phyloP scores from a whole-genome alignment of 2,113 vertebrate genomes.

The Hippocampus mohnikei region DNA sequence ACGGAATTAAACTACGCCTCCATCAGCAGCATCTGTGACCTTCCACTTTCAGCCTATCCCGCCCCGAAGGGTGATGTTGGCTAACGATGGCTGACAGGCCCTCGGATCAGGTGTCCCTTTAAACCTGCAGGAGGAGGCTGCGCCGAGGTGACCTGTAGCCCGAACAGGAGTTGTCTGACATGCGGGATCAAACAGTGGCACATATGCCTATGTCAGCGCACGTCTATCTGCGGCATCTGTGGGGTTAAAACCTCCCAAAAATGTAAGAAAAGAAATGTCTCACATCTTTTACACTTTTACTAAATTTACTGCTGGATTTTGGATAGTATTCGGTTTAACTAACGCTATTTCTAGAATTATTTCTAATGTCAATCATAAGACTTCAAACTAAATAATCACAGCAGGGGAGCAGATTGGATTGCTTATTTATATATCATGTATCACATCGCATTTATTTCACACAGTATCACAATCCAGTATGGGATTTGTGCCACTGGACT shows the following conservation, averaged over 20 bases:
- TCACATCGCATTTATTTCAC: not conserved
- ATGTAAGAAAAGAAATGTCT: not conserved
- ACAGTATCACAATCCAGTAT: not conserved
- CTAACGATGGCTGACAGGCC: slow-evolving; percentile 49
- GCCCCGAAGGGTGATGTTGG: slow-evolving; percentile 30
- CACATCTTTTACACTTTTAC: not conserved
- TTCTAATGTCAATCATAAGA: not conserved
- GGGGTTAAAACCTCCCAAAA: not conserved
- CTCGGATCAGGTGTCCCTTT: slow-evolving; percentile 56
- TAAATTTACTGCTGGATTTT: not conserved
- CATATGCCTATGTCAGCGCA: slow-evolving; percentile 31
- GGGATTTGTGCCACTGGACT: slow-evolving; percentile 1
- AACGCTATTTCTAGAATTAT: not conserved
- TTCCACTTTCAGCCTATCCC: not conserved
- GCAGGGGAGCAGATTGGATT: not conserved
- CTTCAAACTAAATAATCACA: not conserved
- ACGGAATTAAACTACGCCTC: not conserved
- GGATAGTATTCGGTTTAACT: too few species aligned
- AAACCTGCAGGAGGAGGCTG: slow-evolving; percentile 35
- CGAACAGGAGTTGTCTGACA: slow-evolving; percentile 51
- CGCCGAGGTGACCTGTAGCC: slow-evolving; percentile 48
- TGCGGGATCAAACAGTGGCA: slow-evolving; percentile 51
- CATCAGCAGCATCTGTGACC: slow-evolving; percentile 6
- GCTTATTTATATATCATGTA: not conserved
- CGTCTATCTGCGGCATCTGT: slow-evolving; percentile 13